Percentiles rank a stretch among this genome's conserved stretches.
These are phyloP conservation scores for Otocyon megalotis DNA, from an alignment of 2,113 vertebrate genomes.

Conservation along the genomic window DNA sequence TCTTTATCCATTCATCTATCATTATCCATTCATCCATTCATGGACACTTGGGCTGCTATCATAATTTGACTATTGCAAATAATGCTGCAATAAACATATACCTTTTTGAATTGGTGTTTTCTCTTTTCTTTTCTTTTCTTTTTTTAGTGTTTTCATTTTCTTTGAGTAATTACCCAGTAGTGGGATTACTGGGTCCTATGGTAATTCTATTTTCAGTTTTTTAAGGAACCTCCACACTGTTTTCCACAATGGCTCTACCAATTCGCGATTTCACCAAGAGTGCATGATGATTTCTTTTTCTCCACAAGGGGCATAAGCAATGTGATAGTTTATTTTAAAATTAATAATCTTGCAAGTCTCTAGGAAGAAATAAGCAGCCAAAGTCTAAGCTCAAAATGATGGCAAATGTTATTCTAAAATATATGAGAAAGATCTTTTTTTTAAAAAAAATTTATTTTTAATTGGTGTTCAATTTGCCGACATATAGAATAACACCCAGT, in stretches of 20 bases:
- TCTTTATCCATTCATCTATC: not conserved
- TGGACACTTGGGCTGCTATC: not conserved
- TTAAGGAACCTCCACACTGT: not conserved
- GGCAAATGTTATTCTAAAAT: not conserved
- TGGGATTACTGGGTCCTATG: not conserved
- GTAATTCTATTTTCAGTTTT: not conserved
- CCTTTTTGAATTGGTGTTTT: not conserved
- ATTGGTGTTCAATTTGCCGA: no score
- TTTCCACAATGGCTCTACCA: not conserved
- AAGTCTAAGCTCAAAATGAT: not conserved
- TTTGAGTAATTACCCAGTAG: not conserved
- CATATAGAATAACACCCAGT: no score
- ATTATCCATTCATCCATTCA: not conserved
- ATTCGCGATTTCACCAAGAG: not conserved
- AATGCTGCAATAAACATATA: not conserved
- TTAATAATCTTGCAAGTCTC: not conserved
- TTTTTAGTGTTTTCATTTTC: not conserved
- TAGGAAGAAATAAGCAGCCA: not conserved
- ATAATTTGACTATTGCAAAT: not conserved
- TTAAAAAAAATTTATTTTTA: no score
- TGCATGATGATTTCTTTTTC: not conserved
- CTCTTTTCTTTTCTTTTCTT: not conserved
- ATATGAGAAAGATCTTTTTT: not conserved
- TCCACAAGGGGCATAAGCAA: not conserved
- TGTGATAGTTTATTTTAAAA: not conserved